These are phyloP conservation scores for Gallinago nigripennis DNA, from an alignment of 2,797 vertebrate species.

Conservation along the genomic window DNA sequence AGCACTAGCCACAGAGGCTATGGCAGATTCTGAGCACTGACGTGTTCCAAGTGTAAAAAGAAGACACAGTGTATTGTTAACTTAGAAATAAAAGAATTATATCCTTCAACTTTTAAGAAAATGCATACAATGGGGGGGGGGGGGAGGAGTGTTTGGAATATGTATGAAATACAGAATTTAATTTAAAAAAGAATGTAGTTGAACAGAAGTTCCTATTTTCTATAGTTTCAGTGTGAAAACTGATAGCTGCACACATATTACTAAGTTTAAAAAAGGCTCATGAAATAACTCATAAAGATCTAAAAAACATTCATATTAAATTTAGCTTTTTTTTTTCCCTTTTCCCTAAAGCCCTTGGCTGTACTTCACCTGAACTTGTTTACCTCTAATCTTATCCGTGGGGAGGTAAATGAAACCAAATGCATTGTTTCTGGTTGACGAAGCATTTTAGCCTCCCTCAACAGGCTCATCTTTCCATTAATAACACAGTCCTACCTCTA, in stretches of 20 bases:
- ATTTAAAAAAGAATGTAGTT: background rate
- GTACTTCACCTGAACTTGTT: background rate
- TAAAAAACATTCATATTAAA: background rate
- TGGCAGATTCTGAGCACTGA: background rate
- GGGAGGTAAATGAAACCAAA: background rate
- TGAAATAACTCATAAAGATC: background rate
- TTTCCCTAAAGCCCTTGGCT: background rate
- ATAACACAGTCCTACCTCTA: background rate
- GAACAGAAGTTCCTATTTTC: background rate
- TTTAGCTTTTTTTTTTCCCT: background rate
- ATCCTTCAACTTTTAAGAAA: background rate
- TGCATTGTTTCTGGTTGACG: background rate
- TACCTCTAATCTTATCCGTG: background rate
- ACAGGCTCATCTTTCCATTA: background rate
- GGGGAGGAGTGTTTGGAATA: no score
- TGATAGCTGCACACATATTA: background rate
- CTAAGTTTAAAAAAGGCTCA: background rate
- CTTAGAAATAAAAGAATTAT: background rate
- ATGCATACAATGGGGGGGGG: background rate
- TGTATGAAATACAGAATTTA: background rate
- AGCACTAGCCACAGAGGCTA: background rate
- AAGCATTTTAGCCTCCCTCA: background rate
- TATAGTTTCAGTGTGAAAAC: background rate
- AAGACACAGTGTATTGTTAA: background rate
- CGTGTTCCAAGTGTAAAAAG: background rate